These are phyloP conservation scores for Pseudeuparius sepicola DNA, from an alignment of 2,888 invertebrate genomes.

Conservation along the genomic window DNA sequence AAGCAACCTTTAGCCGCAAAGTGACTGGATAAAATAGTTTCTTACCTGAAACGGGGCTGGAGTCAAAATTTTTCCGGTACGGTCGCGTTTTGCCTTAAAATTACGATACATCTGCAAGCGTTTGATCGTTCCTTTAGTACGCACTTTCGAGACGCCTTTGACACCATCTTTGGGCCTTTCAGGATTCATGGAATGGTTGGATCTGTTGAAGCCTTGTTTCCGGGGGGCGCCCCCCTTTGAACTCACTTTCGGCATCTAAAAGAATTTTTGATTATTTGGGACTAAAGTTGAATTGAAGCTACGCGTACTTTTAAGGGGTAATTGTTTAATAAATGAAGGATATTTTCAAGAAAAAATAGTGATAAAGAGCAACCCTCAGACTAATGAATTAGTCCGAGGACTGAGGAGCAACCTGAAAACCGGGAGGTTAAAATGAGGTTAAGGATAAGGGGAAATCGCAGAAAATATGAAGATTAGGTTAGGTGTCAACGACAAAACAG, in stretches of 20 bases:
- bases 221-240: conserved; percentile 65
- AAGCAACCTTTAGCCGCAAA: conserved; percentile 15
- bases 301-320: too few species aligned
- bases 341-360: too few species aligned
- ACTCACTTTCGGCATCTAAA: conserved; percentile 64
- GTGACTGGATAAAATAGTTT: too few species aligned
- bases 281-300: conserved; percentile 1
- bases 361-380: too few species aligned
- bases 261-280: conserved; percentile 8
- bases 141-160: conserved; percentile 73
- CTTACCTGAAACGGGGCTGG: conserved; percentile 89
- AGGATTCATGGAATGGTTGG: conserved; percentile 91
- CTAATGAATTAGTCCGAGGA: too few species aligned
- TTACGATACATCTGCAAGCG: conserved; percentile 97
- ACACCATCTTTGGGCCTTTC: conserved; percentile 69
- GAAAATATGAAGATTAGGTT: too few species aligned
- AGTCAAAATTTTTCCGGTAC: conserved; percentile 77
- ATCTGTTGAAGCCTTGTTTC: conserved; percentile 75
- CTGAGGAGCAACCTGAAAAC: too few species aligned
- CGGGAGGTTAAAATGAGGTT: too few species aligned
- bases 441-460: too few species aligned
- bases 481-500: too few species aligned
- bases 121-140: conserved; percentile 91
- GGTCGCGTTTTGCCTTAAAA: conserved; percentile 89
- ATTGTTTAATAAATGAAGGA: too few species aligned